phyloP scores from a whole-genome alignment of 2,797 vertebrate species.

The Glyptemys insculpta region DNA sequence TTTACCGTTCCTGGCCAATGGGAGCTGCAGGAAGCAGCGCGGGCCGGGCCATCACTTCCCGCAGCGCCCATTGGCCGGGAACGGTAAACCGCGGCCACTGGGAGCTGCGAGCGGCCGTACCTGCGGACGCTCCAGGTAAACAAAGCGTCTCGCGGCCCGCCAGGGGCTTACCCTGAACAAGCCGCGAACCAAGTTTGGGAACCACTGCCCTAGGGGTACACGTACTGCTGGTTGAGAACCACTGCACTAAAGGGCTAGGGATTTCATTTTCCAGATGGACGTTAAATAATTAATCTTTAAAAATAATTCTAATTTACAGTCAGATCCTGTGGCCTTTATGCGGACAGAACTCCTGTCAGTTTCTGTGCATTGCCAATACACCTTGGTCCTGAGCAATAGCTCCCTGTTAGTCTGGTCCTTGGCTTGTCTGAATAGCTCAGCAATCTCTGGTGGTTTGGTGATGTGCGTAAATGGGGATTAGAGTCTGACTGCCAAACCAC shows the following conservation, averaged over 20 bases:
- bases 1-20: too few species aligned
- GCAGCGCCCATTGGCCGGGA: too few species aligned
- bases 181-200: too few species aligned
- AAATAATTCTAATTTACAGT: fast-evolving
- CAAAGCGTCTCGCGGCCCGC: too few species aligned
- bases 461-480: background rate
- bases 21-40: too few species aligned
- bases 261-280: background rate
- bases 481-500: fast-evolving
- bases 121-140: too few species aligned
- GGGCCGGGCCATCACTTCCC: too few species aligned
- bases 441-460: background rate
- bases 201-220: too few species aligned
- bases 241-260: background rate
- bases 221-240: too few species aligned
- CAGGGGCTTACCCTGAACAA: too few species aligned
- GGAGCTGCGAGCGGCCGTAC: too few species aligned
- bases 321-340: background rate
- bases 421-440: background rate
- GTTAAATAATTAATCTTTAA: background rate
- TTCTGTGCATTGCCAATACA: background rate
- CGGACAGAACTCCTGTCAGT: background rate
- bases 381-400: background rate
- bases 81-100: too few species aligned
- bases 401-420: fast-evolving